Base-by-base conservation (phyloP, 2,797 vertebrate genomes). In the Aphelocoma californica region DNA sequence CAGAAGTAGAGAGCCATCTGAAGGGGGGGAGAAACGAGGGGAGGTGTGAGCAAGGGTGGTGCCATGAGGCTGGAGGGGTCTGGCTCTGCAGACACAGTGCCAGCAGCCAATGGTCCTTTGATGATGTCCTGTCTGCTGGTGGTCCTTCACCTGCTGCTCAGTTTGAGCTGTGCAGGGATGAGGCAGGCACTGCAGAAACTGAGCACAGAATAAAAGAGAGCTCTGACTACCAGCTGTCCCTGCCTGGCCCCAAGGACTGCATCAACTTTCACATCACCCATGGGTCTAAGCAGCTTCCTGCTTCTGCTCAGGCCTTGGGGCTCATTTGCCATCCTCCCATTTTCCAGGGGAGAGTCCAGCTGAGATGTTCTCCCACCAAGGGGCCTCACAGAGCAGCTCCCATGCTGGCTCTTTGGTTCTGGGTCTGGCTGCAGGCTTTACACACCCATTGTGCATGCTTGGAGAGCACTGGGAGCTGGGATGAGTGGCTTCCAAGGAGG, bases 1-100 rank as follows among this genome's bases (percentile, higher is more conserved):
- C 99, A 99, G 98, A 99, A 99, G 97, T 99, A 99, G 73, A 98
- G 21, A 2, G 99, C 99, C 99, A 99, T 99, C 99, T 99, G 97
- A 44, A 77, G 89, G 26, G 5, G 17, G 36, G 24, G 36, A 88
- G 73, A 80, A 74, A 62, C 0, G 0, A 73, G 36, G 18, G 51
- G 54, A 58, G 16, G 15, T 9, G 51, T 92, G 75, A 93, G 65
- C 28, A 44, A 32, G n/a, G 77, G 12, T 12, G 47, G 77, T 12
- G 54, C 81, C 36, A 6, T 0, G 2, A 69, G 28, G 38, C 31
- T 51, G 79, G 29, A 87, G 40, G 17, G 26, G 9, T 64, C 29
- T 87, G 65, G 17, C 34, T 29, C 67, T 32, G 56, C 0, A 0
- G 38, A 69, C 34, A 34, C n/a, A 69, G 50, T 1, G 7, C 24